Evolutionary conservation across 2,113 vertebrate genomes (phyloP), one percentile per base, ranked within the genome.

Genomic region (Silurus meridionalis): DNA sequence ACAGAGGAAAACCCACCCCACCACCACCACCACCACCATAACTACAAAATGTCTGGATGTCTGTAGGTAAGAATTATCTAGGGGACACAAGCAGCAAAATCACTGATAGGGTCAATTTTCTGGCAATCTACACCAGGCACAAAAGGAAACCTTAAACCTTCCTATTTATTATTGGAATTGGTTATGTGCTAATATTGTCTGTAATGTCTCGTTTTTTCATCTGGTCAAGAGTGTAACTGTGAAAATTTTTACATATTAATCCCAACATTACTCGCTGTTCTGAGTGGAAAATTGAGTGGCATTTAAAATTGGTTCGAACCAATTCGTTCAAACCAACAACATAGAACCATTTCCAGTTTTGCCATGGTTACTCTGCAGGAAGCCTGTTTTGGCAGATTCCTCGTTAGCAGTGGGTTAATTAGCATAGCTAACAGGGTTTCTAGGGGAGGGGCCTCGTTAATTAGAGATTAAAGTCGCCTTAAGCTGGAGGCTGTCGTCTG

Each of bases 381-480:
- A 82, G n/a, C 66, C 55, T 46, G 66, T n/a, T 60, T 83, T 79
- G 60, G 37, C 28, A 17, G 60, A n/a, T 25, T n/a, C 80, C 80
- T 84, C 80, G 53, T 87, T 79, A 84, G 81, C 21, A 55, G 48
- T n/a, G 23, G 17, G 85, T 79, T 90, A 83, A 91, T 90, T 90
- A 84, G 82, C 82, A 86, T 84, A 87, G 77, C 79, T 89, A 77
- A 88, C 72, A 83, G 89, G 89, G 90, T 89, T 92, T 93, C 90
- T 91, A 90, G 89, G 92, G 93, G 94, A 82, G 86, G 87, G 91
- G 94, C 91, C 92, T 91, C 89, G 88, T 93, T 95, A 95, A 95
- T 94, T 94, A 93, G 89, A 89, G 91, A 93, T 94, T 93, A 94
- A 94, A 93, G 89, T 89, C 90, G 85, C 89, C 91, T 93, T 94